These are phyloP conservation scores for Nephrocerus scutellatus DNA, from an alignment of 2,888 invertebrate species.

Conservation along the genomic window DNA sequence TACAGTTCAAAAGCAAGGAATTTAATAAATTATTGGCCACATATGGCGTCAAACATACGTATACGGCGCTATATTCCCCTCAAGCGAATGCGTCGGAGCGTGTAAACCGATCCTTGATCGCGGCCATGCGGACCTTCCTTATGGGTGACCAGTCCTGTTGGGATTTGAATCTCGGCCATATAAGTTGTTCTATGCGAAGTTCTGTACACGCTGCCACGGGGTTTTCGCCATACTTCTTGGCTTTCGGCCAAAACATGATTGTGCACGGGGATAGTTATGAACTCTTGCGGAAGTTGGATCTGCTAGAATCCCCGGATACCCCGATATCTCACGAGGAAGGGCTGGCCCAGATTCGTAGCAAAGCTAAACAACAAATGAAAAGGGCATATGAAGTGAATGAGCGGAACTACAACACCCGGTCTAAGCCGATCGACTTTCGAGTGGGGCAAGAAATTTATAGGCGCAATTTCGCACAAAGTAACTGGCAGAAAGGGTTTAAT, in stretches of 20 bases:
- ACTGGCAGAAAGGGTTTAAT: too few species aligned
- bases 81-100: conserved; percentile 10
- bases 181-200: conserved; percentile 4
- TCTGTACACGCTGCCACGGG: conserved; percentile 7
- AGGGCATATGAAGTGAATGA: too few species aligned
- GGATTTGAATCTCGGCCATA: not conserved
- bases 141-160: conserved; percentile 1
- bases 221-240: conserved; percentile 4
- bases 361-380: too few species aligned
- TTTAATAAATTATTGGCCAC: not conserved
- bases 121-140: conserved; percentile 6
- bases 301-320: too few species aligned
- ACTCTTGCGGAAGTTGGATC: not conserved
- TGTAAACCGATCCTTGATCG: conserved; percentile 3
- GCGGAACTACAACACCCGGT: too few species aligned
- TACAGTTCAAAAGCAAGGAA: conserved; percentile 2
- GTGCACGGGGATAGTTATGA: not conserved
- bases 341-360: too few species aligned
- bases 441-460: too few species aligned
- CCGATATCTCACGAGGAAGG: too few species aligned
- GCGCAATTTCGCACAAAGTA: too few species aligned
- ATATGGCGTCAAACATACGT: conserved; percentile 9
- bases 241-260: conserved; percentile 6
- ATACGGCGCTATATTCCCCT: conserved; percentile 2
- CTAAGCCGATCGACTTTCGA: too few species aligned